Evolutionary conservation across 2,797 vertebrate genomes (phyloP), one percentile per base, ranked within the genome.

Genomic region (Limnodromus scolopaceus): DNA sequence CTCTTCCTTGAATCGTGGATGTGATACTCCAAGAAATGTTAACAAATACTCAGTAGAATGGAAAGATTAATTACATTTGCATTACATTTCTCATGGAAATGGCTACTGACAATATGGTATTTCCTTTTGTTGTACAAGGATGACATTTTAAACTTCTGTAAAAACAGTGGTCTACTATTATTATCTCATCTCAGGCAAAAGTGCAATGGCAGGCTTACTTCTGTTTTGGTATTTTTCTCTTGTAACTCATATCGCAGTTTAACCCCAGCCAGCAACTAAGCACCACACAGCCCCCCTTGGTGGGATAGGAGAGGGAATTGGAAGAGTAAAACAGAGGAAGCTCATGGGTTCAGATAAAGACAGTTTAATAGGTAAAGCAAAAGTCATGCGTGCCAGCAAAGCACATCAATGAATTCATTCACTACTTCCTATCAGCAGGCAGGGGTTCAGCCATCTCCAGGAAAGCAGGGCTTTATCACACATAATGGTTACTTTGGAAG

Each of bases 221-320:
- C 30, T 25, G 27, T 68, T 38, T 49, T 22, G 43, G 3, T 24
- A 49, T 64, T 69, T 77, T 88, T 54, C 28, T 70, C 24, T 71
- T 63, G 51, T 48, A 34, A 55, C 12, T 34, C 45, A 43, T 36
- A n/a, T 18, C 1, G 2, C 45, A 14, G 16, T 60, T 68, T 76
- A 68, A 68, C 12, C 18, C 15, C 45, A 57, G 69, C 2, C 11
- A 9, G 24, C 34, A 41, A 11, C 13, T 41, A 30, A 75, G 20
- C 4, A 18, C 2, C 11, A 49, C 8, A 3, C 30, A 66, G 61
- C 55, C 15, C 24, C 22, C 7, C 3, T 4, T 2, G 1, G 16
- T n/a, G n/a, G n/a, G n/a, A n/a, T n/a, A n/a, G 41, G 3, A 23
- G 6, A 74, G 41, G 39, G 39, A 64, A 64, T 18, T 3, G 4